Evolutionary conservation across 2,797 vertebrate genomes (phyloP), one percentile per base, ranked within the genome.

Genomic region (Channa striata): DNA sequence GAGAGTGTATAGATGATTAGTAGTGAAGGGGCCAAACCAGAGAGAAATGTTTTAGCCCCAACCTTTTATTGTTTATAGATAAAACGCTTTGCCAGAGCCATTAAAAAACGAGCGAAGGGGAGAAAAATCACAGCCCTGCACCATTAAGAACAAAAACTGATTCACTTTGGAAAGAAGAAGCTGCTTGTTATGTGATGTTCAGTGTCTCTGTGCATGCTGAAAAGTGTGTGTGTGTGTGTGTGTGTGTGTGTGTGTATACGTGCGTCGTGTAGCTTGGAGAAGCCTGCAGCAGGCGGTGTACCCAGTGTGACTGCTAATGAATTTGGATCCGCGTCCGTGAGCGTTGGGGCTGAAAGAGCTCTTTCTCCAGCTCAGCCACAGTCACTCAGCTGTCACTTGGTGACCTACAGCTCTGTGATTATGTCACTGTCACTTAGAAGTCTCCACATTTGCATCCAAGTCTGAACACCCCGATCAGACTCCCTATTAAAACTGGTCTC

Each of bases 271-370:
- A 4, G 76, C 80, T 60, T 1, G 46, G 76, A 78, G 82, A 76
- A 78, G 72, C 76, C 68, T 90, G 90, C 84, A 89, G 83, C 84
- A 57, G 75, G 71, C 60, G 74, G 34, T 13, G 81, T 10, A 85
- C 84, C 84, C 80, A 4, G 5, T 50, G 83, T 77, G 93, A 93
- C 92, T 94, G 91, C 89, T 93, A 93, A 94, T 94, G 91, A 92
- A 85, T 84, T 86, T 83, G 84, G 87, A 89, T 78, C 66, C 60
- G 81, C 68, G 72, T 90, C 82, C 54, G 57, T 68, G 79, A 83
- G 68, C 73, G 43, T 76, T 51, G 78, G 82, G 53, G 61, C 84
- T 93, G 88, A 94, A 94, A 89, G 91, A 83, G 68, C 84, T 68
- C 91, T 91, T 91, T 91, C 89, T 91, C 88, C 80, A 42, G 16